Conservation (phyloP, 2,797 vertebrate genomes). For the Chloroceryle amazona region DNA sequence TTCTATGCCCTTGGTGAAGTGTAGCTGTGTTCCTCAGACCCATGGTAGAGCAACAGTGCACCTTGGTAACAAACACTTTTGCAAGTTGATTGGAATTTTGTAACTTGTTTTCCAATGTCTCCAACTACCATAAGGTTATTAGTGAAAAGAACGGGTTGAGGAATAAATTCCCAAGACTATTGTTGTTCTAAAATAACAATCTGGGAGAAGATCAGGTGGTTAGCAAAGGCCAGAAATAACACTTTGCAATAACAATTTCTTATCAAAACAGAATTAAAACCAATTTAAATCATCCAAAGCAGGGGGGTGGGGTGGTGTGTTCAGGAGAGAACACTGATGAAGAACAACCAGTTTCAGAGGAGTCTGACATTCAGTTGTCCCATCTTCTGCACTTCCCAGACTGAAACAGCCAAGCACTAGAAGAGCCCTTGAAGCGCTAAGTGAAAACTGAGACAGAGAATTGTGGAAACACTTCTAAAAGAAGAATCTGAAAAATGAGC, state of each 20-base stretch:
- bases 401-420: neutral
- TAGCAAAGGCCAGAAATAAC: neutral
- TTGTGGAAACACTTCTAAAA: neutral
- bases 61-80: neutral
- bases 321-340: neutral
- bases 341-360: neutral
- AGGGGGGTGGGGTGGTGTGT: rapidly evolving
- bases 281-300: neutral
- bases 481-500: neutral
- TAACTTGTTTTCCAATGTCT: neutral
- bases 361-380: neutral
- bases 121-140: neutral
- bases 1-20: neutral
- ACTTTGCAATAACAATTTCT: neutral
- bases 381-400: neutral
- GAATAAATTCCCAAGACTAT: neutral
- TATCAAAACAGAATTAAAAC: neutral
- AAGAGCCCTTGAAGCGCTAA: neutral
- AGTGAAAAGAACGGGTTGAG: neutral
- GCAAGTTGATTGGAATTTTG: neutral
- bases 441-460: neutral
- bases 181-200: neutral
- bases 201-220: neutral
- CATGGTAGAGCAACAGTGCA: neutral
- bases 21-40: neutral